Evolutionary conservation across 2,797 vertebrate genomes (phyloP).

Genomic region (Nannoperca australis): DNA sequence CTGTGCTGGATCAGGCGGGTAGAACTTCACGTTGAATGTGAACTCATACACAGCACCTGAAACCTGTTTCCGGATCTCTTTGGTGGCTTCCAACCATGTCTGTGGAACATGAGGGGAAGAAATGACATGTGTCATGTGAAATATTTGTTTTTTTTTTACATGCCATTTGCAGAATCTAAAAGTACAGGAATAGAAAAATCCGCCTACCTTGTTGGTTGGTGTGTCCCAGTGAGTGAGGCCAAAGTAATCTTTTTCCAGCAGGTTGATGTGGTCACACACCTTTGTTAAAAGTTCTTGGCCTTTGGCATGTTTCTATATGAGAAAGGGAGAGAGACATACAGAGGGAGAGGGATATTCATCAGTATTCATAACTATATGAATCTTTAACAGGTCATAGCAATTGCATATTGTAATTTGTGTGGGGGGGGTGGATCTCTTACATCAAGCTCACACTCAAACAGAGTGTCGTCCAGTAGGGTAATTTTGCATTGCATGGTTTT

Average conservation of each 20-base stretch:
- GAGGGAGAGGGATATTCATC: neutral
- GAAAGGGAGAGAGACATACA: conserved; percentile 6
- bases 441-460: conserved; percentile 93
- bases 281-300: conserved; percentile 93
- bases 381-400: neutral
- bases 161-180: neutral
- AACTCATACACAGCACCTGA: conserved; percentile 92
- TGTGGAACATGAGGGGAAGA: conserved; percentile 63
- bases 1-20: conserved; percentile 95
- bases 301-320: conserved; percentile 92
- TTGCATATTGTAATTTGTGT: neutral
- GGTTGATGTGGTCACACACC: conserved; percentile 95
- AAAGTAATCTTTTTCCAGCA: conserved; percentile 98
- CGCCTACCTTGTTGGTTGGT: conserved; percentile 87
- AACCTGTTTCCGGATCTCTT: conserved; percentile 96
- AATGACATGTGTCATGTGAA: neutral
- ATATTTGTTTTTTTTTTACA: neutral
- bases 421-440: conserved; percentile 82
- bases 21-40: conserved; percentile 96
- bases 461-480: conserved; percentile 91
- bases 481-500: conserved; percentile 94
- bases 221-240: conserved; percentile 91
- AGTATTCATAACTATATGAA: conserved; percentile 3
- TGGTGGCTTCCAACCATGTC: conserved; percentile 95
- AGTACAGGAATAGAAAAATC: neutral